Evolutionary conservation across 2,113 vertebrate genomes (phyloP).

Genomic region (Psephotus haematonotus): DNA sequence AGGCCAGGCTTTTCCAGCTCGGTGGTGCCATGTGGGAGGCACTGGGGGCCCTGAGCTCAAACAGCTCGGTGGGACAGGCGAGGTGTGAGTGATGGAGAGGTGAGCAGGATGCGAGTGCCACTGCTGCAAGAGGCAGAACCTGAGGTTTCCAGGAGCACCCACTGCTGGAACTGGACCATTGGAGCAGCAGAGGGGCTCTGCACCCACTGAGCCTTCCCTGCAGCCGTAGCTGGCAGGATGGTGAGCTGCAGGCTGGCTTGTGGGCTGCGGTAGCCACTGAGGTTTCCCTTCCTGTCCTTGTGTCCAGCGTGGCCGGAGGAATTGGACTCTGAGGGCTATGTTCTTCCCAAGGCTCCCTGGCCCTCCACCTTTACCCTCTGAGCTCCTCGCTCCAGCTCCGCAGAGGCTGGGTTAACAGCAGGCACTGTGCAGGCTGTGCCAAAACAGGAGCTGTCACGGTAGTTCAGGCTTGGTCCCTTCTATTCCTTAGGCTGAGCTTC

Average conservation of each 20-base stretch:
- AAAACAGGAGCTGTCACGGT: background rate
- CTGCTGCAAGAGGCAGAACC: background rate
- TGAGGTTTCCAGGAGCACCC: background rate
- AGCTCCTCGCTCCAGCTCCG: background rate
- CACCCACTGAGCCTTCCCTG: background rate
- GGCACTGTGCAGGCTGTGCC: background rate
- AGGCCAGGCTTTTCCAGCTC: background rate
- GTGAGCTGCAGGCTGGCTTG: background rate
- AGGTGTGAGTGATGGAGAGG: background rate
- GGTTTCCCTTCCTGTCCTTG: background rate
- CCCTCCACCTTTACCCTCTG: background rate
- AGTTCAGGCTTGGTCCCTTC: background rate
- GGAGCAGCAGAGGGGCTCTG: background rate
- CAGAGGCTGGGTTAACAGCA: background rate
- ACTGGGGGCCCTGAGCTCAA: background rate
- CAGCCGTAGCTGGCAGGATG: background rate
- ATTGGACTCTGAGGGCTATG: background rate
- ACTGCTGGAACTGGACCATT: background rate
- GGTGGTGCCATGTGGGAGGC: accelerated
- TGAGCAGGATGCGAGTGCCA: background rate
- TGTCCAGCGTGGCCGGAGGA: background rate
- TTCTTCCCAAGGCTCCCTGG: background rate
- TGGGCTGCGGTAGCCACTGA: background rate
- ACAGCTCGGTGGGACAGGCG: accelerated
- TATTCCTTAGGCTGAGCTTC: background rate